These are phyloP conservation scores for Girardinus metallicus DNA, from an alignment of 2,797 vertebrate genomes.

Conservation along the genomic window DNA sequence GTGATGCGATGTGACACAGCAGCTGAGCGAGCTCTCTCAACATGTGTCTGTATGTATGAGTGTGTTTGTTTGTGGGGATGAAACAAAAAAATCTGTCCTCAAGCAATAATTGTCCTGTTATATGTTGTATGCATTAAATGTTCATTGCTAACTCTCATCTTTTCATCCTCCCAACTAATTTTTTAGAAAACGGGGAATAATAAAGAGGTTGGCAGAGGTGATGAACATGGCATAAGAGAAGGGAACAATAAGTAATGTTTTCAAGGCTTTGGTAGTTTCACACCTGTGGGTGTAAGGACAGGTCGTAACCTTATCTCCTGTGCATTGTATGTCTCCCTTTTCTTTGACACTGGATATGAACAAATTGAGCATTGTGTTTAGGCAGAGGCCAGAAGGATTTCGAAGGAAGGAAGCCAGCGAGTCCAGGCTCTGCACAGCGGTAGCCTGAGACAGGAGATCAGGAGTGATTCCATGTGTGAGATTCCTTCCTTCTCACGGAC, in stretches of 20 bases:
- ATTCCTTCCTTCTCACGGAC: constrained; percentile 79
- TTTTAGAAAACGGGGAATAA: constrained; percentile 11
- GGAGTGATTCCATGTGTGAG: constrained; percentile 78
- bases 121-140: constrained; percentile 52
- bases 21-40: constrained; percentile 62
- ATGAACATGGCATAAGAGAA: constrained; percentile 10
- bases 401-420: constrained; percentile 70
- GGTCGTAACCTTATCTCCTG: constrained; percentile 87
- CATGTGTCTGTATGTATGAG: constrained; percentile 16
- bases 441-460: constrained; percentile 74
- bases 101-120: constrained; percentile 23
- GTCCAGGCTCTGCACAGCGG: constrained; percentile 69
- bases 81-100: constrained; percentile 51
- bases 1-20: constrained; percentile 80
- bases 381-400: constrained; percentile 73
- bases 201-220: neutral
- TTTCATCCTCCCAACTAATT: constrained; percentile 32
- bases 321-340: constrained; percentile 78
- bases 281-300: constrained; percentile 86
- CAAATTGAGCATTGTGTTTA: constrained; percentile 85
- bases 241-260: constrained; percentile 55
- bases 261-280: constrained; percentile 77
- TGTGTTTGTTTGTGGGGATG: constrained; percentile 44
- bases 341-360: constrained; percentile 85
- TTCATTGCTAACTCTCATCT: constrained; percentile 53